A percentile compares a stretch with the other conserved stretches of the same genome.
Conservation (phyloP, 1,140 invertebrate genomes). For the Brachionus rubens region DNA sequence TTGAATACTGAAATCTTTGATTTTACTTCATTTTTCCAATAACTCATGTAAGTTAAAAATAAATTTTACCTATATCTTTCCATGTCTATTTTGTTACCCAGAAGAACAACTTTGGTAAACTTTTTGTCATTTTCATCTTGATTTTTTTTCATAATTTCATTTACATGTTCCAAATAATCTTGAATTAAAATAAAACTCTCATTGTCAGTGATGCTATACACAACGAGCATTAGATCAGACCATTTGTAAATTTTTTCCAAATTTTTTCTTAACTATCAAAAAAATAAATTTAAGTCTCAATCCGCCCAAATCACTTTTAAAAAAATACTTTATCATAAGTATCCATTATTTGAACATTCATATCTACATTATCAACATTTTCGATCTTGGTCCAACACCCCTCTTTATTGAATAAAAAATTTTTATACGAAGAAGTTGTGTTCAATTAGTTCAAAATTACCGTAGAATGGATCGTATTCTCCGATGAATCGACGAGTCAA, state of each 20-base stretch:
- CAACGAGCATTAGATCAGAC: conserved; percentile 22
- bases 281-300: too few relatives aligned
- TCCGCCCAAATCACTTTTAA: background rate
- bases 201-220: conserved; percentile 9
- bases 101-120: conserved; percentile 18
- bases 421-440: background rate
- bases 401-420: background rate
- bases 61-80: conserved; percentile 3
- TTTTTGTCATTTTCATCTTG: background rate
- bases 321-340: conserved; percentile 6
- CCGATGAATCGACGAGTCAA: conserved; percentile 10
- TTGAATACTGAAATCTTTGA: too few relatives aligned
- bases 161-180: background rate
- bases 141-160: conserved; percentile 1
- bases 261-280: conserved; percentile 10
- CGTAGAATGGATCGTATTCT: conserved; percentile 20
- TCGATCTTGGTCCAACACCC: conserved; percentile 27
- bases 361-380: conserved; percentile 18
- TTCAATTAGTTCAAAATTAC: background rate
- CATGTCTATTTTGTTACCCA: conserved; percentile 19
- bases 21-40: too few relatives aligned
- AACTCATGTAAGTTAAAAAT: too few relatives aligned
- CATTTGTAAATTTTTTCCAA: conserved; percentile 9
- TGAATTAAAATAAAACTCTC: conserved; percentile 4
- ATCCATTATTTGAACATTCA: conserved; percentile 35